These are phyloP conservation scores for Sebastes glaucus DNA, from an alignment of 2,797 vertebrate genomes.

Conservation along the genomic window DNA sequence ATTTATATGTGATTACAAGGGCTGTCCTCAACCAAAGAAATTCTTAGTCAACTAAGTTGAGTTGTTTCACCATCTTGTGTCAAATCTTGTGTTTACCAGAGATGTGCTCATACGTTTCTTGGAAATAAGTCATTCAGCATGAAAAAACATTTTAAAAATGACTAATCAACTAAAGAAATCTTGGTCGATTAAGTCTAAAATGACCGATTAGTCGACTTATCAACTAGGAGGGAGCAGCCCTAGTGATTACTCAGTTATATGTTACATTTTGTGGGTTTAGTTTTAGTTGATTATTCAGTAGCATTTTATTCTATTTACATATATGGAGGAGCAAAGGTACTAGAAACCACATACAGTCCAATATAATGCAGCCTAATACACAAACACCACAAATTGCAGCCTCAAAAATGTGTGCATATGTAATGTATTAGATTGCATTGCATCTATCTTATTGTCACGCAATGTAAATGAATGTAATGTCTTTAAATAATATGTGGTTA, in stretches of 20 bases:
- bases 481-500: background rate
- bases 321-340: background rate
- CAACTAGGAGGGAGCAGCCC: too few species aligned
- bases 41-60: too few species aligned
- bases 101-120: too few species aligned
- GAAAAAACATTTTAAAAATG: too few species aligned
- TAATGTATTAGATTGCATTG: background rate
- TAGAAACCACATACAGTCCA: background rate
- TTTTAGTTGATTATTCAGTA: background rate
- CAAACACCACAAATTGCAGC: background rate
- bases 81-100: too few species aligned
- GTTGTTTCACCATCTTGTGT: too few species aligned
- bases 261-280: background rate
- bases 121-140: too few species aligned
- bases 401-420: background rate
- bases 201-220: too few species aligned
- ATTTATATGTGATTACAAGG: too few species aligned
- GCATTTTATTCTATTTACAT: background rate
- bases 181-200: too few species aligned
- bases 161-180: too few species aligned
- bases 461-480: background rate
- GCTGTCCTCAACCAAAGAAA: too few species aligned
- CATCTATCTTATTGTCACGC: background rate
- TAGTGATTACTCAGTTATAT: background rate
- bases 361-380: background rate